Base-by-base conservation (phyloP, 37 sponge, comb jelly and placozoan genomes). In the Amphimedon queenslandica region DNA sequence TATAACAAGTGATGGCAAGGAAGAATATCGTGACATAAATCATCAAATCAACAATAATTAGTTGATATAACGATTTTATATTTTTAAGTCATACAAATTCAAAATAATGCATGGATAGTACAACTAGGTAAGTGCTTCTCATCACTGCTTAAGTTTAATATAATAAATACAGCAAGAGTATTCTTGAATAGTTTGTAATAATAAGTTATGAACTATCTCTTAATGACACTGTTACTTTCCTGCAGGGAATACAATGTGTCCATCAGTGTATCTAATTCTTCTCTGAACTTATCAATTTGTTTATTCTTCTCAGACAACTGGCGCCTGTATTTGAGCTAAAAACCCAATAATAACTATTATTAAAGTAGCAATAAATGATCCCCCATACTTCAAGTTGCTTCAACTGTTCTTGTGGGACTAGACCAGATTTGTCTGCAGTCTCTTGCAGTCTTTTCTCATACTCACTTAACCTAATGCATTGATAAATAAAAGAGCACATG, bases 221-320 rank as follows among this genome's bases (percentile, higher is more conserved):
- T n/a, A 64, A 37, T 76, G 27, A 66, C 25, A 16, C n/a, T 23
- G 4, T 32, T 34, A 23, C 23, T 20, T 40, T 75, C 20, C 35
- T 87, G 76, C 63, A 87, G 37, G 0, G 67, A 63, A 23, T 67
- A 29, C 8, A 90, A 67, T 1, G 76, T 58, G 23, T n/a, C 41
- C 24, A 90, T 68, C n/a, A 90, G 57, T 4, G 77, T 55, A 84
- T 90, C 91, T 42, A 90, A 31, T 51, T 90, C 87, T 18, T 55
- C 66, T 56, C 91, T 51, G 56, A 81, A 90, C 37, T 73, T 55
- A 33, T 77, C 79, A 18, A 90, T 47, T 68, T 90, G 79, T 11
- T 57, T 73, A 60, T 81, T 61, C 80, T 90, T 90, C 53, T 74
- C 69, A 32, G 37, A 1, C 42, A 86, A 58, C 27, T 66, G 58